Percentiles rank a stretch among this genome's conserved stretches.
Evolutionary conservation across 2,797 vertebrate genomes (phyloP).

Genomic region (Adelosebastes latens): DNA sequence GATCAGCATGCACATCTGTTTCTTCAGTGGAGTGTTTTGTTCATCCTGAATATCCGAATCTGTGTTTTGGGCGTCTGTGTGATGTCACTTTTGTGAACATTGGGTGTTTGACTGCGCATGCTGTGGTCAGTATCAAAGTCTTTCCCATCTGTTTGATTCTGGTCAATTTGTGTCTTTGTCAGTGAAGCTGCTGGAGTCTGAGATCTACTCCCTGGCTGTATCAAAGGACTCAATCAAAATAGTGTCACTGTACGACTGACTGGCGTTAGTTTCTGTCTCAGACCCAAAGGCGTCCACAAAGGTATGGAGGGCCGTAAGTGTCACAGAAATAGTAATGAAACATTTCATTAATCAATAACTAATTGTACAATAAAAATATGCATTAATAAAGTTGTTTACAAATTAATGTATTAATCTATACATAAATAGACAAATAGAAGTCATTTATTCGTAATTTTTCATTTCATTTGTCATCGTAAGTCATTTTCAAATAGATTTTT

Average conservation of each 20-base stretch:
- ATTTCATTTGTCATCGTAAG: no score
- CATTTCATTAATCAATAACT: no score
- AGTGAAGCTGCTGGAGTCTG: slow-evolving; percentile 69
- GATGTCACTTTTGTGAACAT: slow-evolving; percentile 11
- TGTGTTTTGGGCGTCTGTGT: not conserved
- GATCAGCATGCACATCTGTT: not conserved
- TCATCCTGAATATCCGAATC: slow-evolving; percentile 36
- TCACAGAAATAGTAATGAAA: no score
- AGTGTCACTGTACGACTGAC: slow-evolving; percentile 50
- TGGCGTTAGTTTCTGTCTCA: slow-evolving; percentile 37
- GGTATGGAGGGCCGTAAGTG: no score
- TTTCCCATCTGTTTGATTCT: slow-evolving; percentile 21
- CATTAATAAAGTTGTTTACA: no score
- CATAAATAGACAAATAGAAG: no score
- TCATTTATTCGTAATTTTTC: no score
- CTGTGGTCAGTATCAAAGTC: slow-evolving; percentile 34
- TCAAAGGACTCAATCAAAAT: slow-evolving; percentile 64
- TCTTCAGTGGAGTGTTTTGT: slow-evolving; percentile 19
- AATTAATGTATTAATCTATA: no score
- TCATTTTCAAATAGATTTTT: no score
- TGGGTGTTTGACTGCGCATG: slow-evolving; percentile 14
- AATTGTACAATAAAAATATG: no score
- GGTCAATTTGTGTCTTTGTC: slow-evolving; percentile 39
- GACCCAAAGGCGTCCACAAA: slow-evolving; percentile 19
- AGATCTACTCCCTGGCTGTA: slow-evolving; percentile 72